These are phyloP conservation scores for Amblyopsis rosae DNA, from an alignment of 2,113 vertebrate genomes.

Conservation along the genomic window DNA sequence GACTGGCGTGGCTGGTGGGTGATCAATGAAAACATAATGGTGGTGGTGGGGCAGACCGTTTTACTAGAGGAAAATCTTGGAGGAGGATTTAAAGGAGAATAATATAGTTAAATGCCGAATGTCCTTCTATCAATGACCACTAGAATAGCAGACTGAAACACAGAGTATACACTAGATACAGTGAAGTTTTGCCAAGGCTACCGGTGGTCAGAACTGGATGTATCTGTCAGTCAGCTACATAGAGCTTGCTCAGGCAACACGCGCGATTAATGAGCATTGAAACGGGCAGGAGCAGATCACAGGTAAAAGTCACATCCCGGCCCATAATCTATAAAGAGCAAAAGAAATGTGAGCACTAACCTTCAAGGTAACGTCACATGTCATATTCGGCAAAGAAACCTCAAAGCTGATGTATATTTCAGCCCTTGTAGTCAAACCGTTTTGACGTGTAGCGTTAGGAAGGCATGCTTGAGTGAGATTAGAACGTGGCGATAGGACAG, in stretches of 20 bases:
- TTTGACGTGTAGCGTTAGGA: conserved; percentile 32
- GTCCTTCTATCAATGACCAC: too few species aligned
- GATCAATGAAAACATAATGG: conserved; percentile 19
- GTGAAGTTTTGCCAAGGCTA: too few species aligned
- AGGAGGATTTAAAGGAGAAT: conserved; percentile 29
- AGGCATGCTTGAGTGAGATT: conserved; percentile 49
- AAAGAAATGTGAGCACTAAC: conserved; percentile 22
- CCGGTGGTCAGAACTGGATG: too few species aligned
- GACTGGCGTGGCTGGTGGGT: background rate
- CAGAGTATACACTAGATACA: too few species aligned
- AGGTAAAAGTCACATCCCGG: conserved; percentile 1
- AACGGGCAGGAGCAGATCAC: conserved; percentile 19
- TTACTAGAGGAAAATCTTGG: conserved; percentile 34
- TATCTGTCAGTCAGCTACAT: too few species aligned
- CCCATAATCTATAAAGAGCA: conserved; percentile 16
- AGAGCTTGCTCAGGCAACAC: conserved; percentile 30
- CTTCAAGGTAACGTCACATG: conserved; percentile 41
- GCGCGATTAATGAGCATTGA: conserved; percentile 18
- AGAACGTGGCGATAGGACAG: conserved; percentile 26
- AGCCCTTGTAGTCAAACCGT: conserved; percentile 23
- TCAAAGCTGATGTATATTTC: conserved; percentile 59
- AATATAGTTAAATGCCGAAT: background rate
- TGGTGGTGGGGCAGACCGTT: conserved; percentile 20
- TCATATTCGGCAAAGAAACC: conserved; percentile 13
- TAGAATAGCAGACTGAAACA: too few species aligned